Evolutionary conservation across 2,797 vertebrate species (phyloP).

Genomic region (Rhinogobio ventralis): DNA sequence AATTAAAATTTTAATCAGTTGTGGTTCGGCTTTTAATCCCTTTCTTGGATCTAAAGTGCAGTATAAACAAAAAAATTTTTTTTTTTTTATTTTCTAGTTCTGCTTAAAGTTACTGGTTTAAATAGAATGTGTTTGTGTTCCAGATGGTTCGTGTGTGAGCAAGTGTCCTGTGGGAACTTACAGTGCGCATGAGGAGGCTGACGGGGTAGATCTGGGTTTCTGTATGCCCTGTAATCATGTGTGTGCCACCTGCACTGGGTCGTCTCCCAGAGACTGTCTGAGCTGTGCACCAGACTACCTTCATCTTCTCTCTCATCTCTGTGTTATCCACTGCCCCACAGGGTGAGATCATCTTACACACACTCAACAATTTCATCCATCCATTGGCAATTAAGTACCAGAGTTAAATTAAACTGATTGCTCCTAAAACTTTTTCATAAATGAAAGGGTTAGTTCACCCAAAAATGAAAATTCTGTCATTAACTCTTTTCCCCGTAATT

Average conservation of each 20-base stretch:
- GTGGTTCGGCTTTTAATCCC: background rate
- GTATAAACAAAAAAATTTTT: background rate
- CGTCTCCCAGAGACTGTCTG: conserved; percentile 77
- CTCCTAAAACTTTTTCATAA: background rate
- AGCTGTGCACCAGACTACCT: conserved; percentile 77
- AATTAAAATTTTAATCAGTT: background rate
- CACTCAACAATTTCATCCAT: too few relatives aligned
- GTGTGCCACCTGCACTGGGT: conserved; percentile 75
- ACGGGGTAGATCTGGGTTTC: conserved; percentile 75
- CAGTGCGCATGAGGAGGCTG: conserved; percentile 74
- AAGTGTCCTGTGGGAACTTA: conserved; percentile 76
- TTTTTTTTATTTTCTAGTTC: too few relatives aligned
- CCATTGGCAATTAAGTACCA: background rate
- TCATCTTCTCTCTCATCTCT: conserved; percentile 74
- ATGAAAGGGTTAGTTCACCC: background rate
- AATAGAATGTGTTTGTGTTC: conserved; percentile 20
- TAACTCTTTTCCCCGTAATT: too few relatives aligned
- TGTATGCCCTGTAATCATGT: conserved; percentile 77
- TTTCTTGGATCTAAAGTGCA: background rate
- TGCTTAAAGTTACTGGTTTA: background rate
- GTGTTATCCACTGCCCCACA: conserved; percentile 79
- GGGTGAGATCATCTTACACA: conserved; percentile 66
- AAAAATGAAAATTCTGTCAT: too few relatives aligned
- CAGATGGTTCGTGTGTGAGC: conserved; percentile 76
- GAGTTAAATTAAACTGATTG: background rate